Conservation (phyloP, 2,888 invertebrate species). For the Chrysolina haemoptera region DNA sequence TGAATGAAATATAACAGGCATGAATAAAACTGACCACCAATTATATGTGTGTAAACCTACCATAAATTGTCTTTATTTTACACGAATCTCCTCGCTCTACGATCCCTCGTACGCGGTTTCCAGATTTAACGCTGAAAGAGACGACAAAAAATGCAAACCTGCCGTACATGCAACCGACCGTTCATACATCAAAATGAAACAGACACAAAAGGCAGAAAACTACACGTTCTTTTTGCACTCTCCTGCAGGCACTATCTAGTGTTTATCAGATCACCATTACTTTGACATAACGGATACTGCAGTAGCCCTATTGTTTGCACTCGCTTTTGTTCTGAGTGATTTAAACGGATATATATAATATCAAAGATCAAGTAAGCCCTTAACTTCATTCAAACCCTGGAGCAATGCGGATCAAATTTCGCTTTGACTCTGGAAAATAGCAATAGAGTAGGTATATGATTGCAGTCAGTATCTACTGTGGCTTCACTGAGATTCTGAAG, state of each 20-base stretch:
- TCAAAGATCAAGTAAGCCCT: constrained; percentile 43
- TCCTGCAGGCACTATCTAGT: constrained; percentile 40
- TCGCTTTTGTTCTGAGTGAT: constrained; percentile 44
- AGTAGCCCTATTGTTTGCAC: constrained; percentile 46
- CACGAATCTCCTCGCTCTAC: background rate
- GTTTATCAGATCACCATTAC: constrained; percentile 49
- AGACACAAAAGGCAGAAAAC: constrained; percentile 32
- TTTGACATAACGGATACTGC: constrained; percentile 49
- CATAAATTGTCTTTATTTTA: background rate
- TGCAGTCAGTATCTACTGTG: background rate
- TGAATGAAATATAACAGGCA: too few relatives aligned
- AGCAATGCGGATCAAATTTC: constrained; percentile 21
- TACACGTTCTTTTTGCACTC: constrained; percentile 36
- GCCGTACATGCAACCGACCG: constrained; percentile 4
- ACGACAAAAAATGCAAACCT: background rate
- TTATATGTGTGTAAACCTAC: too few relatives aligned
- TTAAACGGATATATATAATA: constrained; percentile 46
- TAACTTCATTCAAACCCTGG: constrained; percentile 21
- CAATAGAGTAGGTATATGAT: background rate
- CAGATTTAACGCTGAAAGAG: background rate
- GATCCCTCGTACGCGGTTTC: constrained; percentile 3
- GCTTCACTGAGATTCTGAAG: background rate
- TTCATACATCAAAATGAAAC: constrained; percentile 21
- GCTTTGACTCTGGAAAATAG: constrained; percentile 23
- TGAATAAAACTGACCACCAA: too few relatives aligned